Evolutionary conservation across 2,113 vertebrate genomes (phyloP), one percentile per base, ranked within the genome.

Genomic region (Malurus melanocephalus): DNA sequence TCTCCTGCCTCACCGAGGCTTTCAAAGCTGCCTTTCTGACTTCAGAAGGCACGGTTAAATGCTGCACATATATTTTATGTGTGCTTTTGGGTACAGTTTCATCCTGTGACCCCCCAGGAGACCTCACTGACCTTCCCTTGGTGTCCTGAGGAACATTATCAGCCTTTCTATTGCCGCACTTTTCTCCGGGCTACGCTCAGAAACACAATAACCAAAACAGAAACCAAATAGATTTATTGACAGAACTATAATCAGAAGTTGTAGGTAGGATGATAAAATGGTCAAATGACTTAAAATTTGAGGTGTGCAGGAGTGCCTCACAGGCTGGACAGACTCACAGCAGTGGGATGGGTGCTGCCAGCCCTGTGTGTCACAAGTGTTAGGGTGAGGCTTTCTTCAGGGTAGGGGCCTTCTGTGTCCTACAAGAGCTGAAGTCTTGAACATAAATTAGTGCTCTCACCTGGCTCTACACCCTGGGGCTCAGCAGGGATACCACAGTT

Each of bases 151-250:
- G 69, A 94, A 81, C 2, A 14, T 73, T 79, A 53, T 90, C 90
- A 90, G 86, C 72, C 79, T 80, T 93, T 86, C 59, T 43, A 17
- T 67, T 85, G 89, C 93, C 80, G 88, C 56, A 42, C 56, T 90
- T 90, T 66, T 76, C 80, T 80, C 85, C 80, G 56, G 0, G 0
- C 59, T 77, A 15, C 60, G 9, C 68, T 75, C 69, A 82, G 19
- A 45, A 80, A 52, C 85, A 73, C 42, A 72, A 69, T 87, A 93
- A 91, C 82, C 56, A 90, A 90, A 94, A 73, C 42, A 72, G 73
- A 88, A 93, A 91, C 82, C 56, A 90, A 90, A 94, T 79, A 75
- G 94, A 94, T 95, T 89, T 96, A 87, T 96, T 95, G 88, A 87
- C 88, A 65, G 11, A 93, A 56, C 80, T 67, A 66, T 95, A 93